Conservation (phyloP, 2,888 invertebrate genomes). For the Gastracanthus pulcherrimus region DNA sequence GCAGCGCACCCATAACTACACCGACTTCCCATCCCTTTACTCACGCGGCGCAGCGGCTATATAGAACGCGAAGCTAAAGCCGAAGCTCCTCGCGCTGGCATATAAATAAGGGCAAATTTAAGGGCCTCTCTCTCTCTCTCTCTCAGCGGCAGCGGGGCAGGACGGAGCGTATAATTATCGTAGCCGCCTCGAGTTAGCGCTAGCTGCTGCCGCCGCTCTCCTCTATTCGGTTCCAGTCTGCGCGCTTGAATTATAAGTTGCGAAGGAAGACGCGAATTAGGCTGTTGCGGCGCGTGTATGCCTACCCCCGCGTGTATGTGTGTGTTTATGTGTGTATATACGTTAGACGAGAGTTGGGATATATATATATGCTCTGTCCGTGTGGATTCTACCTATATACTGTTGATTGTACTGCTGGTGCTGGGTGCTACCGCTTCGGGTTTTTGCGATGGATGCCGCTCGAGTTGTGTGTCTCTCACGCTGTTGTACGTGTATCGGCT, state of each 20-base stretch:
- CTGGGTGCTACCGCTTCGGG: not conserved
- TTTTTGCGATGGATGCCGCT: not conserved
- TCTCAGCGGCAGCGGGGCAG: constrained; percentile 64
- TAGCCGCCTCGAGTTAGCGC: constrained; percentile 71
- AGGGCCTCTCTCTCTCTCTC: constrained; percentile 63
- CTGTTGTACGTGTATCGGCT: too few species aligned
- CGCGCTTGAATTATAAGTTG: constrained; percentile 77
- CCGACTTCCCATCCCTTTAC: too few species aligned
- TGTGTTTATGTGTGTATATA: too few species aligned
- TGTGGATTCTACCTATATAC: too few species aligned
- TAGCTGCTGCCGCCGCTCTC: constrained; percentile 61
- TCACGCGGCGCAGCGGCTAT: not conserved
- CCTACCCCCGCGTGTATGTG: too few species aligned
- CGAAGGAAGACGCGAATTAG: constrained; percentile 77
- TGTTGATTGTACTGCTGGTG: not conserved
- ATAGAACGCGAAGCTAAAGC: not conserved
- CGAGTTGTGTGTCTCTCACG: too few species aligned
- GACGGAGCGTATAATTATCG: constrained; percentile 76
- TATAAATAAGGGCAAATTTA: constrained; percentile 77
- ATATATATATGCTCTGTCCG: too few species aligned
- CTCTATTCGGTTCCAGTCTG: constrained; percentile 76
- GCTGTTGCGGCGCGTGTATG: constrained; percentile 58
- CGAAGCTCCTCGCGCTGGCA: constrained; percentile 56
- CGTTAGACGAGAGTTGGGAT: too few species aligned
- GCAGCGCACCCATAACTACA: constrained; percentile 31